Evolutionary conservation across 1,140 invertebrate species (phyloP), one percentile per base, ranked within the genome.

Genomic region (Leptinotarsa lineolata): DNA sequence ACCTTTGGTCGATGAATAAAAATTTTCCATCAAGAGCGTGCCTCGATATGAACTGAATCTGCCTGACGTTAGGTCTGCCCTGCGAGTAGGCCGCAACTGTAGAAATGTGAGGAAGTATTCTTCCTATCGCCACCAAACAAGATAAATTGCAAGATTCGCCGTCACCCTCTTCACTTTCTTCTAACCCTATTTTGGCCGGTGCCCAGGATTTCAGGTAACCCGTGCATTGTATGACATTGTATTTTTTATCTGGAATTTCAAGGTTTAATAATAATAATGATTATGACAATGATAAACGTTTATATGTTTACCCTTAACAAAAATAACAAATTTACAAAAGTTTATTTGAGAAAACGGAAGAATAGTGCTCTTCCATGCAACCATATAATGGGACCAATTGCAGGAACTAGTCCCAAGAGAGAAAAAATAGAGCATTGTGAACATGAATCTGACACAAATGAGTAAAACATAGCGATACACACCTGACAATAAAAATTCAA

Each of bases 11-110:
- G 21, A 98, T 95, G 87, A 98, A 99, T n/a, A 97, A 95, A 84
- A 99, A 98, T 85, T 97, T 98, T 24, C 97, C 97, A 82, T 99
- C 97, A 68, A 94, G 90, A 22, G 93, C 93, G 85, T 99, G 97
- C 64, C 97, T 91, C 30, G 96, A 97, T 72, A 91, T 89, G 82
- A 93, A 95, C 81, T 91, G 89, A 61, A 92, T 86, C 11, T 88
- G 86, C 39, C 88, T 83, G 11, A 87, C 82, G 60, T 87, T 87
- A 1, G 87, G 82, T 77, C 84, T 78, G 70, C 76, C 54, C 73
- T 79, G 75, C 44, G 79, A 83, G 59, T 82, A 80, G 67, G 84
- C 70, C 3, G 86, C 84, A 5, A 84, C 75, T 20, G 80, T 83
- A n/a, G 84, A 83, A 21, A 88, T 84, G 76, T 88, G 87, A 5